Conservation (phyloP, 2,113 vertebrate genomes). For the Hippocampus comes region DNA sequence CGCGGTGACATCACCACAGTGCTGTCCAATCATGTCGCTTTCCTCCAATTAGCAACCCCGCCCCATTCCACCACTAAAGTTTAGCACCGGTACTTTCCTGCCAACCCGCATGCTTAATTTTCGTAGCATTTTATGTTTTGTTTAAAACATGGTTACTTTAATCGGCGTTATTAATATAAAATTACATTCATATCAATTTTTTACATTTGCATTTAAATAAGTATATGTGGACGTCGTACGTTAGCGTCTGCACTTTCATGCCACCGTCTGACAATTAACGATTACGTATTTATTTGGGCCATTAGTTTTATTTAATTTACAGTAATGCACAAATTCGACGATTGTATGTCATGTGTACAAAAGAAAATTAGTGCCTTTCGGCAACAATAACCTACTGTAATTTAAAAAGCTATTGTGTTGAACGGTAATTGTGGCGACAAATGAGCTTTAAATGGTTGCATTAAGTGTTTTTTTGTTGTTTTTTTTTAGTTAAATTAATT, state of each 20-base stretch:
- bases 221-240: neutral
- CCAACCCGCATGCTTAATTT: neutral
- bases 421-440: neutral
- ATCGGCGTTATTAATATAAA: neutral
- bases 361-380: neutral
- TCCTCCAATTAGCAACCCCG: neutral
- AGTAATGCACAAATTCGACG: too few relatives aligned
- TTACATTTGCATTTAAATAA: neutral
- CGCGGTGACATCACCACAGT: conserved; percentile 63
- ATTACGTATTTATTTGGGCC: neutral
- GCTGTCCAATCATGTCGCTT: conserved; percentile 81
- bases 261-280: neutral
- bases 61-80: neutral
- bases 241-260: conserved; percentile 2
- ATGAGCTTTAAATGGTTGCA: neutral
- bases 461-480: neutral
- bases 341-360: neutral
- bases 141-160: neutral
- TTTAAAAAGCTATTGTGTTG: neutral
- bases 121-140: neutral
- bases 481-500: conserved; percentile 46
- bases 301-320: too few relatives aligned
- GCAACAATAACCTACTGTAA: too few relatives aligned
- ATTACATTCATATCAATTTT: neutral
- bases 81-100: neutral